Base-by-base conservation (phyloP, 2,888 invertebrate species). In the Agapetus fuscipes region DNA sequence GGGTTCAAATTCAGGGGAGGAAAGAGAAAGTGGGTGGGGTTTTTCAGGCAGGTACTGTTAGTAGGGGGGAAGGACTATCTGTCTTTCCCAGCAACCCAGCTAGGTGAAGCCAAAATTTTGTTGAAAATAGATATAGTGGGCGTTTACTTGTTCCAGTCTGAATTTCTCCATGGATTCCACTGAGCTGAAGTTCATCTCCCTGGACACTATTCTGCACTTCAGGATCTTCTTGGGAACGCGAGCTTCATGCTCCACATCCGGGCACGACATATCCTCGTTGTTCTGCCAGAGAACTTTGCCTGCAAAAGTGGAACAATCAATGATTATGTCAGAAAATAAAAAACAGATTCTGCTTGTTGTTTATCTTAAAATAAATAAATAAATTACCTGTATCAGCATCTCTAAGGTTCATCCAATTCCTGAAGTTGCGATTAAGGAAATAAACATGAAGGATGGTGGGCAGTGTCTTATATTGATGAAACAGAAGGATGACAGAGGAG, bases 221-320 rank as follows among this genome's bases (percentile, higher is more conserved):
- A 99, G 72, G 53, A 98, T 95, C 56, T 85, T 84, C 57, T 97
- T 96, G 1, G 98, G 97, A 25, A 99, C 96, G 45, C 87, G 74
- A n/a, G 96, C 97, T 68, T 93, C 91, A 61, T 96, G 95, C 60
- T 95, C 95, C 16, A 80, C 71, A 37, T 86, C 83, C 3, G 94
- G 84, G 30, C 77, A 73, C 6, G 94, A 86, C 78, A 98, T 72
- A 60, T 98, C 96, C 59, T 95, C 94, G 57, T 85, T 88, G 49
- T 91, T 91, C 60, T 97, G 95, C 97, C 97, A 98, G 17, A 96
- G 73, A 43, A 97, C 78, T 61, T 89, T 86, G 11, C 96, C 97
- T 70, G 51, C n/a, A 2, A 40, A 37, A 30, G 4, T 20, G 9
- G 4, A 4, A 20, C 16, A 24, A 24, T 24, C 4, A 31, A 14